These are phyloP conservation scores for Sorex araneus DNA, from an alignment of 2,113 vertebrate genomes.

Conservation along the genomic window DNA sequence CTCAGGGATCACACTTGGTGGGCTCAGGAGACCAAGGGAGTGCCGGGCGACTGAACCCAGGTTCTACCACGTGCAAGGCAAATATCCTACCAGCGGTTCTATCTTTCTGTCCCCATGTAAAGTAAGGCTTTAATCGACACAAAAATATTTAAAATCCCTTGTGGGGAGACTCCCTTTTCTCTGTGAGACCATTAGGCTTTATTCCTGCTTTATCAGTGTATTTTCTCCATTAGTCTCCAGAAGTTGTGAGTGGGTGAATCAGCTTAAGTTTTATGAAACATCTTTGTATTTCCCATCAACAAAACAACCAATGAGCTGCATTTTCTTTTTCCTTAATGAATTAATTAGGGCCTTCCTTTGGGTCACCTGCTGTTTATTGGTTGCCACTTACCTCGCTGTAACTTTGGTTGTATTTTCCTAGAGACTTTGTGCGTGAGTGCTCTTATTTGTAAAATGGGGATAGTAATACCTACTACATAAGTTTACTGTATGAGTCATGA, in stretches of 20 bases:
- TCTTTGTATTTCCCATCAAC: not conserved
- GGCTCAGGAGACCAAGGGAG: too few relatives aligned
- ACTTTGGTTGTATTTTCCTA: slow-evolving; percentile 41
- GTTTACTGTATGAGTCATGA: not conserved
- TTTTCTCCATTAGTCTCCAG: slow-evolving; percentile 18
- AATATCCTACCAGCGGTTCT: too few relatives aligned
- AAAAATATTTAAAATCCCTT: not conserved
- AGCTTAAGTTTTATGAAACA: slow-evolving; percentile 57
- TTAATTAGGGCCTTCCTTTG: slow-evolving; percentile 24
- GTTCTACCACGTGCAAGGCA: too few relatives aligned
- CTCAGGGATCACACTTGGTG: too few relatives aligned
- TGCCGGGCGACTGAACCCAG: too few relatives aligned
- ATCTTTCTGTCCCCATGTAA: not conserved
- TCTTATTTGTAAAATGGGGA: slow-evolving; percentile 44
- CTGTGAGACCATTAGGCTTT: not conserved
- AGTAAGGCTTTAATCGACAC: not conserved
- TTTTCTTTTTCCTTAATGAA: slow-evolving; percentile 40
- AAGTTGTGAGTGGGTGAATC: slow-evolving; percentile 9
- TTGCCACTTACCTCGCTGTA: not conserved
- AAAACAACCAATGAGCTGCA: not conserved
- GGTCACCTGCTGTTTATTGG: not conserved
- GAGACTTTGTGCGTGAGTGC: slow-evolving; percentile 3
- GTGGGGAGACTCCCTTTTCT: not conserved
- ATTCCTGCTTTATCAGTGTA: slow-evolving; percentile 15
- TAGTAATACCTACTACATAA: not conserved